A percentile compares a stretch with the other conserved stretches of the same genome.
phyloP scores from a whole-genome alignment of 2,888 invertebrate species.

The Heliconius ismenius region DNA sequence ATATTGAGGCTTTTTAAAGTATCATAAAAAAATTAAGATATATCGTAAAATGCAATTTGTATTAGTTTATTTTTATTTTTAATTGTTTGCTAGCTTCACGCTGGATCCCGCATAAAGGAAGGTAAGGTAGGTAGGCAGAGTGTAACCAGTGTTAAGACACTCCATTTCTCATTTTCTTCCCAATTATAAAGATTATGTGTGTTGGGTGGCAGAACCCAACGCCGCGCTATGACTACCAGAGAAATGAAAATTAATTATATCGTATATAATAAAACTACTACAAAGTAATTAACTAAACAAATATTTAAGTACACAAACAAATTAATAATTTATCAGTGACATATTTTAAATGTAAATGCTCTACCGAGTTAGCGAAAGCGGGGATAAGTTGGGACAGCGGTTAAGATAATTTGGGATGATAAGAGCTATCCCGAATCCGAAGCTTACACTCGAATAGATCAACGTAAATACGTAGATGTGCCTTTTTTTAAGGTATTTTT shows the following conservation, averaged over 20 bases:
- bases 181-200: neutral
- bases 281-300: neutral
- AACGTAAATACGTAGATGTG: slow-evolving; percentile 16
- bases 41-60: neutral
- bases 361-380: slow-evolving; percentile 45
- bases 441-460: slow-evolving; percentile 33
- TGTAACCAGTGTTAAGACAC: neutral
- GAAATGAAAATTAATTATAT: neutral
- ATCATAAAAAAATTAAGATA: slow-evolving; percentile 1
- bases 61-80: neutral
- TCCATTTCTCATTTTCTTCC: neutral
- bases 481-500: neutral
- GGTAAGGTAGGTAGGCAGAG: neutral
- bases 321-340: slow-evolving; percentile 34
- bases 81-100: neutral
- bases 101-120: neutral
- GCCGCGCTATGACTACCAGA: neutral
- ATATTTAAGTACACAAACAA: slow-evolving; percentile 9
- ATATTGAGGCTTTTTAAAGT: no score
- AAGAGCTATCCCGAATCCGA: slow-evolving; percentile 29
- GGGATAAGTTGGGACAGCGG: slow-evolving; percentile 44
- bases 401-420: slow-evolving; percentile 43
- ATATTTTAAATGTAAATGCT: slow-evolving; percentile 43
- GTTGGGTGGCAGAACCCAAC: neutral
- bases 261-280: neutral